Base-by-base conservation (phyloP, 1,140 invertebrate species). In the Tetraneura akinire region DNA sequence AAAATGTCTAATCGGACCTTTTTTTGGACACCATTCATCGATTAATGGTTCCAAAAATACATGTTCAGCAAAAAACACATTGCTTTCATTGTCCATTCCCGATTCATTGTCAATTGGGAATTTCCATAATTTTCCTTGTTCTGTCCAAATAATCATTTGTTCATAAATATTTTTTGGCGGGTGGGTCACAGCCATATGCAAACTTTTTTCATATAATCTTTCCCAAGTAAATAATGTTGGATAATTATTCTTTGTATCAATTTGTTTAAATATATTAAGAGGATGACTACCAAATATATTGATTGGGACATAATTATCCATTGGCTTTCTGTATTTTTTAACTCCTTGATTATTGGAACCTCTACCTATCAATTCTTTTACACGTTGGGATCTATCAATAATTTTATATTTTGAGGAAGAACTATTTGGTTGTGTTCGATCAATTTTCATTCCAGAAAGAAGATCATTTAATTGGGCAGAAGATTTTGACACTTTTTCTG, bases 31-130 rank as follows among this genome's bases (percentile, higher is more conserved):
- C 92, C 94, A 96, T 2, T 88, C 90, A 84, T 92, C 89, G 26
- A 98, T 87, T 85, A 96, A 91, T 23, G 89, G 86, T 81, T 98
- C 96, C 11, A 99, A 86, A 85, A 99, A 98, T 21, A 99, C 90
- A 85, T 99, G 98, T 82, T 97, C 94, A 1, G 93, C 90, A 85
- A 98, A 98, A 82, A 93, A 91, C 0, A 94, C 88, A 81, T 91
- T 89, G 23, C 89, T 85, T 85, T 98, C 96, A 83, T 92, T 90
- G 64, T 92, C 90, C 84, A 82, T 87, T 95, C 95, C 97, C 90
- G 95, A 92, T 87, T 99, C 97, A 89, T 99, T 99, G 86, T 99
- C 88, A 80, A 99, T 97, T 14, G 98, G 98, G 86, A 98, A 99
- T 74, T 93, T 91, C 97, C 97, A 99, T 11, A 98, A 83, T 87